Evolutionary conservation across 2,888 invertebrate species (phyloP).

Genomic region (Calameuta idolon): DNA sequence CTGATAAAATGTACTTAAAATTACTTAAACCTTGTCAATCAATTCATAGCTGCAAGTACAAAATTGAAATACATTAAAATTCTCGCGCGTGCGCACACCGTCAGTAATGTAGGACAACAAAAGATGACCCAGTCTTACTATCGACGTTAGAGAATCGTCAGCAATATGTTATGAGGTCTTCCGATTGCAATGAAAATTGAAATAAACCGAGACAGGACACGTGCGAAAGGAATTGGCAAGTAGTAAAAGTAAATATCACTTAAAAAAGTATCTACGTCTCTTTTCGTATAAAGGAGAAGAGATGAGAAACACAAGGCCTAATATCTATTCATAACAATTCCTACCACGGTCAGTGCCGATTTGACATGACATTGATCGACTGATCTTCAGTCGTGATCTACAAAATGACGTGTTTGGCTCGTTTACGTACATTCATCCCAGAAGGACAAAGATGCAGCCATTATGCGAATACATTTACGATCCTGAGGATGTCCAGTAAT

Average conservation of each 20-base stretch:
- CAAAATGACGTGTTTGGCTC: background rate
- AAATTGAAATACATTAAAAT: background rate
- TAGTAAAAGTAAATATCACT: background rate
- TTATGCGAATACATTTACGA: background rate
- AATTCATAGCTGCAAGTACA: background rate
- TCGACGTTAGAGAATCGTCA: background rate
- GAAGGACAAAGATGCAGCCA: background rate
- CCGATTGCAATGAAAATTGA: background rate
- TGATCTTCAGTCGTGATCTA: background rate
- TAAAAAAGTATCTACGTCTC: background rate
- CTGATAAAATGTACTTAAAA: background rate
- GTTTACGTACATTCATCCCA: background rate
- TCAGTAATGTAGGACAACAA: background rate
- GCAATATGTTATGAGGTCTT: background rate
- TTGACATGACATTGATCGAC: background rate
- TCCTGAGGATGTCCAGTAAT: background rate
- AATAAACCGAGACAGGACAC: background rate
- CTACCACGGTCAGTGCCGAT: background rate
- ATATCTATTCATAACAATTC: background rate
- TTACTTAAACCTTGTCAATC: background rate
- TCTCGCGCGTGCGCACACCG: background rate
- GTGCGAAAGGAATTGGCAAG: background rate
- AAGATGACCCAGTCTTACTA: background rate
- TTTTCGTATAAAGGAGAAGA: background rate
- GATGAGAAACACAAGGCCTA: background rate